phyloP scores from a whole-genome alignment of 2,797 vertebrate genomes.

The Pseudochirops corinnae region DNA sequence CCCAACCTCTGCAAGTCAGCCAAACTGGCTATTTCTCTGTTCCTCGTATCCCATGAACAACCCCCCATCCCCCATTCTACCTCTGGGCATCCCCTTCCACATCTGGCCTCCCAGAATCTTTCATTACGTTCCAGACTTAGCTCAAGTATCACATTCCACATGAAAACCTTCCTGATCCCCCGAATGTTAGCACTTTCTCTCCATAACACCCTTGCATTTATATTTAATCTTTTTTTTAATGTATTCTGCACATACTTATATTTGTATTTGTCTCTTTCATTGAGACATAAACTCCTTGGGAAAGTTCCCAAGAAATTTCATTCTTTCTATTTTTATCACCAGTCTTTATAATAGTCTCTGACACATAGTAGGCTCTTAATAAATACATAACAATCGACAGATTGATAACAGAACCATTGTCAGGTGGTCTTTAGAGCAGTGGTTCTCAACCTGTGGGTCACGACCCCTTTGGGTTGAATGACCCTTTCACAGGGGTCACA shows the following conservation, averaged over 20 bases:
- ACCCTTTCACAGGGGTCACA: too few relatives aligned
- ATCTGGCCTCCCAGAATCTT: background rate
- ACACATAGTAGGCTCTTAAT: background rate
- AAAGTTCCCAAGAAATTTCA: background rate
- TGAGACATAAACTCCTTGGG: background rate
- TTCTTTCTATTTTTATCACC: background rate
- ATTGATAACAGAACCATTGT: background rate
- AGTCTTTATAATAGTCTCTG: background rate
- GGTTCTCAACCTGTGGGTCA: too few relatives aligned
- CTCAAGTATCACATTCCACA: background rate
- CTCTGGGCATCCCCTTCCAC: background rate
- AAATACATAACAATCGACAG: background rate
- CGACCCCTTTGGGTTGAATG: too few relatives aligned
- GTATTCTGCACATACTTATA: background rate
- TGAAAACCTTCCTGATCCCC: background rate
- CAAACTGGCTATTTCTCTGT: background rate
- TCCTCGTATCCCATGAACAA: background rate
- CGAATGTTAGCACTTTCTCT: background rate
- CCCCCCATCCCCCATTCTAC: background rate
- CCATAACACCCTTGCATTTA: background rate
- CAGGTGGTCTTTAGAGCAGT: background rate
- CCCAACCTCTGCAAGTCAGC: background rate
- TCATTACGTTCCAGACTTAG: background rate
- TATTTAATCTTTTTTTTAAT: background rate
- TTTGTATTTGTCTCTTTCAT: background rate